Percentiles rank a stretch among this genome's conserved stretches.
Evolutionary conservation across 2,888 invertebrate genomes (phyloP).

Genomic region (Choristoneura rosaceana): DNA sequence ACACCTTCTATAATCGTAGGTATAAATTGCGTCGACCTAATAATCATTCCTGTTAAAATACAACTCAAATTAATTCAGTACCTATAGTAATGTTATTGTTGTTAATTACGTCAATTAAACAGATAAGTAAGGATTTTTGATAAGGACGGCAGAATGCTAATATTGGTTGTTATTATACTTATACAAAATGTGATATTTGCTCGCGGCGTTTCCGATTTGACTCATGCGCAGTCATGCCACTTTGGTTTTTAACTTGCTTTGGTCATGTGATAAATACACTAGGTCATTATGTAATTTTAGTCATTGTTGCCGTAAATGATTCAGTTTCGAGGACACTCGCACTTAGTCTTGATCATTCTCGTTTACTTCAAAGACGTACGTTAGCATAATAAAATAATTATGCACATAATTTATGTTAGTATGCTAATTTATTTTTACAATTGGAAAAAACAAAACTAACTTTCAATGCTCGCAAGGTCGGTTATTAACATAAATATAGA

Average conservation of each 20-base stretch:
- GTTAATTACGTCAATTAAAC: not conserved
- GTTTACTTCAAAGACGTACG: conserved; percentile 13
- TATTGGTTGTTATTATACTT: not conserved
- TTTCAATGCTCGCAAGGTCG: not conserved
- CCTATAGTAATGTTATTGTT: not conserved
- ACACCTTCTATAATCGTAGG: no score
- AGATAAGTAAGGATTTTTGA: not conserved
- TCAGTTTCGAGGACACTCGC: conserved; percentile 18
- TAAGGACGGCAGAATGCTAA: not conserved
- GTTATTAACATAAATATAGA: not conserved
- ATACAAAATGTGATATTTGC: not conserved
- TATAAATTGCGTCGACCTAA: no score
- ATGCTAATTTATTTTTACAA: not conserved
- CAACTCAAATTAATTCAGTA: no score
- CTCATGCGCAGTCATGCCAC: not conserved
- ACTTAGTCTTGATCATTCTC: conserved; percentile 13
- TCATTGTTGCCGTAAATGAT: conserved; percentile 24
- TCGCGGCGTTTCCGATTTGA: not conserved
- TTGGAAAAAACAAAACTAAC: not conserved
- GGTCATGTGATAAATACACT: conserved; percentile 12
- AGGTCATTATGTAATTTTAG: conserved; percentile 6
- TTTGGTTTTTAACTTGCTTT: not conserved
- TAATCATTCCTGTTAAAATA: no score
- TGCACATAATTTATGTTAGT: not conserved
- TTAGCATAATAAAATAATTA: conserved; percentile 3